These are phyloP conservation scores for Apoda limacodes DNA, from an alignment of 2,888 invertebrate genomes.

Conservation along the genomic window DNA sequence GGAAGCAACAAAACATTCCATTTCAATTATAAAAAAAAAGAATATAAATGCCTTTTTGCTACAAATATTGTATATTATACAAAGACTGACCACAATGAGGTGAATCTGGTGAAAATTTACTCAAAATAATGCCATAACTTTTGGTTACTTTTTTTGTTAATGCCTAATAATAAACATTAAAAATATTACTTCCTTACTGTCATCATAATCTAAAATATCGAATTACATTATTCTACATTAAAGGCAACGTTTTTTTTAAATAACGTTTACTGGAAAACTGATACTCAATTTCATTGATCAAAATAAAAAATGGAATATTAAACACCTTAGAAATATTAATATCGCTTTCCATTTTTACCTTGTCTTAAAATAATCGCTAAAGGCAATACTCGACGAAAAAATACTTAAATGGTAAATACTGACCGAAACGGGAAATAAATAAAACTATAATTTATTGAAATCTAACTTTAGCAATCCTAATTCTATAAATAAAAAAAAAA, in stretches of 20 bases:
- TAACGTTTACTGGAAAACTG: too few relatives aligned
- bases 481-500: conserved; percentile 52
- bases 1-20: conserved; percentile 48
- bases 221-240: too few relatives aligned
- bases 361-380: conserved; percentile 37
- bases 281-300: too few relatives aligned
- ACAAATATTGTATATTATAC: conserved; percentile 35
- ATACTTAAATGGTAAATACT: conserved; percentile 68
- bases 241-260: too few relatives aligned
- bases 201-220: too few relatives aligned
- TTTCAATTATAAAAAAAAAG: conserved; percentile 27
- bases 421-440: conserved; percentile 68
- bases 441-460: conserved; percentile 52
- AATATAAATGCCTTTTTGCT: conserved; percentile 54
- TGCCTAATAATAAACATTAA: too few relatives aligned
- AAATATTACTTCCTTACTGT: too few relatives aligned
- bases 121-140: conserved; percentile 48
- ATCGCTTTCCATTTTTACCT: conserved; percentile 48
- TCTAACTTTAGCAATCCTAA: conserved; percentile 34
- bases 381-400: conserved; percentile 50
- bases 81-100: conserved; percentile 64
- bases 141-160: conserved; percentile 24
- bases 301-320: too few relatives aligned
- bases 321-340: too few relatives aligned
- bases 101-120: conserved; percentile 36